phyloP scores from a whole-genome alignment of 2,113 vertebrate species.

The Sialia sialis region DNA sequence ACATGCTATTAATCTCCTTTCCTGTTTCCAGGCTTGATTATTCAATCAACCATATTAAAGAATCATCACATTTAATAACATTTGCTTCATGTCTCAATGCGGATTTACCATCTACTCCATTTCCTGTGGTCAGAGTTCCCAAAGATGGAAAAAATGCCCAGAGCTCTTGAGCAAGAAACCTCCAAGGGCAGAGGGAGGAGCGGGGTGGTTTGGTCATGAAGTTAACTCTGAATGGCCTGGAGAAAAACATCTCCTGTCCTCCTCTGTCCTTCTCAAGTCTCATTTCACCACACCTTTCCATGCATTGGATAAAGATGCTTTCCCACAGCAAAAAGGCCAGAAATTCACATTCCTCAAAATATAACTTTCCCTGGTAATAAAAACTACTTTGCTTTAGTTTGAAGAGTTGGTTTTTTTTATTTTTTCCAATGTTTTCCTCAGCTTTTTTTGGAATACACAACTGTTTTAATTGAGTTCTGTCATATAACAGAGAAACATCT shows the following conservation, averaged over 20 bases:
- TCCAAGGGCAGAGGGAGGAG: background rate
- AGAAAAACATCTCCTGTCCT: background rate
- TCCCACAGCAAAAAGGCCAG: background rate
- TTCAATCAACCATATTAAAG: background rate
- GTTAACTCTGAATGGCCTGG: accelerated
- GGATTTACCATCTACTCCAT: background rate
- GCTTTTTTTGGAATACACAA: background rate
- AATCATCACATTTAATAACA: background rate
- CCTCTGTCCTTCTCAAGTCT: background rate
- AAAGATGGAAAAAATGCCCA: background rate
- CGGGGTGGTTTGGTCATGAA: accelerated
- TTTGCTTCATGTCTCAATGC: background rate
- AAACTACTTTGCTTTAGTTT: background rate
- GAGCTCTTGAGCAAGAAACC: background rate
- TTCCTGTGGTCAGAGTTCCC: background rate
- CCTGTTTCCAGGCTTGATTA: background rate
- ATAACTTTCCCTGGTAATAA: background rate
- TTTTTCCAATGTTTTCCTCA: background rate
- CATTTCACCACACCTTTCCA: background rate
- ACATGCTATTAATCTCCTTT: background rate
- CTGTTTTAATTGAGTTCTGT: background rate
- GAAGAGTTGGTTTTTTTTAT: accelerated
- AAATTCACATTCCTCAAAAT: background rate
- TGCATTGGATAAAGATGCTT: background rate
- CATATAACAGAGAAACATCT: background rate